Percentiles rank a stretch among this genome's conserved stretches.
Conservation (phyloP, 2,888 invertebrate genomes). For the Stomorhina lunata region DNA sequence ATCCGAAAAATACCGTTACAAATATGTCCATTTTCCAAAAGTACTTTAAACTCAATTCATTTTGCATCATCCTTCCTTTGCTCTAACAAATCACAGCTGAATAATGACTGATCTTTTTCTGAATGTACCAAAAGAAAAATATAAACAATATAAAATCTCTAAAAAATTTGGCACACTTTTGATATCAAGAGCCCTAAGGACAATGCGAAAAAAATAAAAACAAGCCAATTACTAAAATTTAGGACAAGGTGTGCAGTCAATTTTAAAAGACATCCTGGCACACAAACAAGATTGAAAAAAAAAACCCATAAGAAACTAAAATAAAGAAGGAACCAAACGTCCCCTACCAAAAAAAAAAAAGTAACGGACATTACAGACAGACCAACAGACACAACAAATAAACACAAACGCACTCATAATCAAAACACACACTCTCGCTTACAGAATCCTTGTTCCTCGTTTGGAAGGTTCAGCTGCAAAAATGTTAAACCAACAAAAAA, state of each 20-base stretch:
- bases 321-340: neutral
- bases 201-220: constrained; percentile 4
- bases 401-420: neutral
- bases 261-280: constrained; percentile 29
- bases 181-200: constrained; percentile 16
- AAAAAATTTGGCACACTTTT: constrained; percentile 59
- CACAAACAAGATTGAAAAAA: neutral
- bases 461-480: constrained; percentile 52
- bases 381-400: neutral
- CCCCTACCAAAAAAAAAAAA: constrained; percentile 33
- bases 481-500: constrained; percentile 34
- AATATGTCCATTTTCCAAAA: too few relatives aligned
- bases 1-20: constrained; percentile 16
- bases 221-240: neutral
- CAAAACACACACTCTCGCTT: neutral
- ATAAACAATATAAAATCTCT: constrained; percentile 2
- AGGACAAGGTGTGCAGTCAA: constrained; percentile 41
- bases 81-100: neutral
- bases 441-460: constrained; percentile 3
- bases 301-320: neutral
- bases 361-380: constrained; percentile 59
- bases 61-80: neutral
- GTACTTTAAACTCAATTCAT: neutral
- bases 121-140: constrained; percentile 18
- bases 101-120: neutral